phyloP scores from a whole-genome alignment of 35 echinoderm and acorn worm species.

The Eucidaris tribuloides region DNA sequence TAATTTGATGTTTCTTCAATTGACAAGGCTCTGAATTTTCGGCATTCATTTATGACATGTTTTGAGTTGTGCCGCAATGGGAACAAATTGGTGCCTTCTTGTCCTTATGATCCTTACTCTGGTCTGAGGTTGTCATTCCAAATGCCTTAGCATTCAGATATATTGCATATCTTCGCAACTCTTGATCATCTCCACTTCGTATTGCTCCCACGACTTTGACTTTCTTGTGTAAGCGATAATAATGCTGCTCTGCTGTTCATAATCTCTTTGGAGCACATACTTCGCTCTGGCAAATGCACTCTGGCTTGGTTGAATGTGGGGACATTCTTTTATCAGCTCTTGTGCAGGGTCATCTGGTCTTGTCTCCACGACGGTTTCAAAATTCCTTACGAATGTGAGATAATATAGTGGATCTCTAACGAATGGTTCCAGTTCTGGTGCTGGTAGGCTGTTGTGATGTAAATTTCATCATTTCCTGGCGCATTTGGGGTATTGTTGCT shows the following conservation, averaged over 20 bases:
- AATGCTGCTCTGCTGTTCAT: slow-evolving; percentile 30
- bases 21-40: slow-evolving; percentile 3
- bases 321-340: slow-evolving; percentile 26
- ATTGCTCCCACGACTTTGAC: slow-evolving; percentile 30
- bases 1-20: slow-evolving; percentile 4
- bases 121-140: neutral
- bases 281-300: no score
- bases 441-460: slow-evolving; percentile 22
- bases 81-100: neutral
- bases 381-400: slow-evolving; percentile 36
- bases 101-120: neutral
- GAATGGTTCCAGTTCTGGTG: slow-evolving; percentile 17
- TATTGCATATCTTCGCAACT: slow-evolving; percentile 39
- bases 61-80: neutral
- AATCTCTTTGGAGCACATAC: slow-evolving; percentile 33
- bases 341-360: neutral
- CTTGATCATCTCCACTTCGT: neutral
- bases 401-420: slow-evolving; percentile 49
- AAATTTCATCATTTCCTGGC: no score
- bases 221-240: slow-evolving; percentile 36
- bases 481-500: no score
- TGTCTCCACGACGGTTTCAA: slow-evolving; percentile 49
- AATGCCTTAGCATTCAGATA: neutral
- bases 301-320: slow-evolving; percentile 49
- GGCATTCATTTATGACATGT: slow-evolving; percentile 13